These are phyloP conservation scores for Serripes groenlandicus DNA, from an alignment of 2,888 invertebrate species.

Conservation along the genomic window DNA sequence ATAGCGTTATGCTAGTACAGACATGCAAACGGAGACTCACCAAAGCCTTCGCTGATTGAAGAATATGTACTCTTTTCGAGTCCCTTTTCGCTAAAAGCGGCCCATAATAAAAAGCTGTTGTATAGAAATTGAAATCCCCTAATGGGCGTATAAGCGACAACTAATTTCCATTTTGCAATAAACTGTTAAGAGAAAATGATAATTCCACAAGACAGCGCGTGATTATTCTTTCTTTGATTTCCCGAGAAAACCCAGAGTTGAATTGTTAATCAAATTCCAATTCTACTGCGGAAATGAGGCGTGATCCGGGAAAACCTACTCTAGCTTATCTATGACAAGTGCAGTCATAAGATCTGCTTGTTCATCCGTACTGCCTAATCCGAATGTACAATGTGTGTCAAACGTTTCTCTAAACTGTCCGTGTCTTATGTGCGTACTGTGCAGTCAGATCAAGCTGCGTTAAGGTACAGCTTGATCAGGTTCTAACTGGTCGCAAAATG, in stretches of 20 bases:
- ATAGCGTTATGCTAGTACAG: no score
- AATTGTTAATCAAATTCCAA: neutral
- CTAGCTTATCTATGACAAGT: neutral
- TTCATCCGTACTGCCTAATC: neutral
- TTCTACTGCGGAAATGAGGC: neutral
- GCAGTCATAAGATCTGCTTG: neutral
- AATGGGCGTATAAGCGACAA: constrained; percentile 3
- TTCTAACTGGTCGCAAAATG: no score
- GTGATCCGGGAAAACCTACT: neutral
- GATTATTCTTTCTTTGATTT: neutral
- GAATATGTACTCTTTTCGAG: no score
- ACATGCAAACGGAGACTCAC: no score
- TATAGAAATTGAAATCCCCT: constrained; percentile 13
- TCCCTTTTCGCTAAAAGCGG: no score
- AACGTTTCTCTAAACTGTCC: neutral
- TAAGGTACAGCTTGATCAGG: no score
- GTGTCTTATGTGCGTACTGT: no score
- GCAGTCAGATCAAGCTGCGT: no score
- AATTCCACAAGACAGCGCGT: neutral
- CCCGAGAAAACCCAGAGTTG: neutral
- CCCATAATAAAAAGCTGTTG: neutral
- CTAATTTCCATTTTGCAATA: constrained; percentile 2
- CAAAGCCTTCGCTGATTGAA: no score
- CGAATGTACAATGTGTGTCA: neutral
- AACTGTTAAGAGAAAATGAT: constrained; percentile 1